Evolutionary conservation across 1,140 invertebrate species (phyloP).

Genomic region (Sycophila sp.): DNA sequence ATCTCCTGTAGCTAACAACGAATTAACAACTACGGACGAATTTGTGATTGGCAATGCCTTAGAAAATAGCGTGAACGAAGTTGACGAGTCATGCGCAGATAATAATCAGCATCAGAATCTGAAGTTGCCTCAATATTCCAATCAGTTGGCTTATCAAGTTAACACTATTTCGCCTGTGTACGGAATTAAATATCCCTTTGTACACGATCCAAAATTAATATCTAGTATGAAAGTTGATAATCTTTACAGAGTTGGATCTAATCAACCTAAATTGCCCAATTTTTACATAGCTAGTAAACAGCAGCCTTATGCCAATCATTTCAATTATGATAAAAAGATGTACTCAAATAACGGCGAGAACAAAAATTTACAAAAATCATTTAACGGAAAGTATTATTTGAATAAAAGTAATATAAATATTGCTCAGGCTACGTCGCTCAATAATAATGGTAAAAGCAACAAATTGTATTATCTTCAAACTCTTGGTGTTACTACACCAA

Average conservation of each 20-base stretch:
- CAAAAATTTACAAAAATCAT: too few relatives aligned
- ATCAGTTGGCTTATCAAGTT: too few relatives aligned
- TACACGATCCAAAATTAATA: slow-evolving; percentile 22
- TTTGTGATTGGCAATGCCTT: background rate
- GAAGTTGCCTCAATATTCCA: too few relatives aligned
- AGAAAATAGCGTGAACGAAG: background rate
- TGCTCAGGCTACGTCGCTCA: too few relatives aligned
- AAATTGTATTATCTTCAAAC: background rate
- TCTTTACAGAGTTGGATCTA: slow-evolving; percentile 1
- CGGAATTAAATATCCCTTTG: background rate
- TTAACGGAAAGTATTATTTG: too few relatives aligned
- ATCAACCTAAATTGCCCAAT: background rate
- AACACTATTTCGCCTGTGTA: too few relatives aligned
- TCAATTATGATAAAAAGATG: too few relatives aligned
- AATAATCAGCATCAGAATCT: too few relatives aligned
- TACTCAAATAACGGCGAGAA: too few relatives aligned
- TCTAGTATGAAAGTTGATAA: slow-evolving; percentile 26
- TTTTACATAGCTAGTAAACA: background rate
- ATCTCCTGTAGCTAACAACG: too few relatives aligned
- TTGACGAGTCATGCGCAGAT: background rate
- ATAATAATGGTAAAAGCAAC: background rate
- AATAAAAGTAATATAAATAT: too few relatives aligned
- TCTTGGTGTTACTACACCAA: background rate
- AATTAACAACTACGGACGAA: background rate
- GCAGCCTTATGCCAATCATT: too few relatives aligned